Base-by-base conservation (phyloP, 2,888 invertebrate species). In the Dermolepida albohirtum region DNA sequence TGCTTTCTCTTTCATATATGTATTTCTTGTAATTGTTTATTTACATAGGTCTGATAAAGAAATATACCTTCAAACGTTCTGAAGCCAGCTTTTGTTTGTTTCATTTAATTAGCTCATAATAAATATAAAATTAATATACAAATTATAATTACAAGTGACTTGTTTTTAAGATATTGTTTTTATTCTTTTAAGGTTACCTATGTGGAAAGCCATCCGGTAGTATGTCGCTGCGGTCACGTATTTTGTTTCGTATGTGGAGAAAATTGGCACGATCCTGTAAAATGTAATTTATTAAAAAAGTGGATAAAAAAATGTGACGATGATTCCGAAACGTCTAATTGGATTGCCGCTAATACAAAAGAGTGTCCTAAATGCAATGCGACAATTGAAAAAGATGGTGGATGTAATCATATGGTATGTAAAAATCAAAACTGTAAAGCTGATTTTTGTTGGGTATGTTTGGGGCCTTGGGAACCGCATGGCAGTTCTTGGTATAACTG, bases 281-380 rank as follows among this genome's bases (percentile, higher is more conserved):
- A 93, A 75, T 99, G 99, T 85, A 89, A 91, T 68, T 89, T 97
- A 82, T 88, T 99, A 14, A 92, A 90, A 79, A 94, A 93, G 83
- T 99, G 99, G 99, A 95, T 98, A 73, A 98, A 98, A 85, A 99
- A 99, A 84, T 98, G 98, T 85, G 97, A 97, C 83, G 98, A 99
- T 82, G 99, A 99, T 85, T 97, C 97, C 4, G 98, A 98, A 85
- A 99, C 99, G 57, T 97, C 97, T 2, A 99, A 98, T 82, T 99
- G 99, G 99, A 97, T 99, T 78, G 97, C 97, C 64, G 98, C 98
- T 22, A 98, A 99, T 85, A 99, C 99, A 29, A 99, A 99, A 86
- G 98, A 98, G 85, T 98, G 98, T 83, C 98, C 99, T 14, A 97
- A 96, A 84, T 99, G 99, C 84, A 96, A 96, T 84, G 97, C 97